These are phyloP conservation scores for Apogon talboti DNA, from an alignment of 2,797 vertebrate species.

Conservation along the genomic window DNA sequence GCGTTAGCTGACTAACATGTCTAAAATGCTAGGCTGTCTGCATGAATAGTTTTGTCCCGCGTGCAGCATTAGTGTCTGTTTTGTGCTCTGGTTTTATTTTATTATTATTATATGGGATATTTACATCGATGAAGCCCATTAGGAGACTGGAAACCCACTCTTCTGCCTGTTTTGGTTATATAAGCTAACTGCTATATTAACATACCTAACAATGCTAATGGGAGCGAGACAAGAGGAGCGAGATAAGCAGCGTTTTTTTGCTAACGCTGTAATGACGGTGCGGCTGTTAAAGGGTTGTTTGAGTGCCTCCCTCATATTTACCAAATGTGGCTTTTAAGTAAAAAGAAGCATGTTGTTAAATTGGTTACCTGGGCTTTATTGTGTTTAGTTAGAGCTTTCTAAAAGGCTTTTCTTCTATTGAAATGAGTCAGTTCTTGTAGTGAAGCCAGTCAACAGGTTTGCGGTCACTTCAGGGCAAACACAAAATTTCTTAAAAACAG, in stretches of 20 bases:
- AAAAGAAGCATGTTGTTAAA: slow-evolving; percentile 41
- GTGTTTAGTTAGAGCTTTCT: slow-evolving; percentile 29
- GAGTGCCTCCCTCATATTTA: slow-evolving; percentile 26
- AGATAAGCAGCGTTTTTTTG: not conserved
- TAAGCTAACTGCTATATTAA: slow-evolving; percentile 46
- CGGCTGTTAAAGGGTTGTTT: slow-evolving; percentile 31
- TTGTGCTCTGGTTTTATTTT: slow-evolving; percentile 19
- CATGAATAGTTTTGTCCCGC: slow-evolving; percentile 12
- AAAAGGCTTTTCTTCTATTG: slow-evolving; percentile 32
- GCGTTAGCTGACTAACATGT: slow-evolving; percentile 4
- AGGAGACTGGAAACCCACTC: slow-evolving; percentile 51
- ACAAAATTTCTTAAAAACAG: slow-evolving; percentile 21
- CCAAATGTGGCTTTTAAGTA: slow-evolving; percentile 53
- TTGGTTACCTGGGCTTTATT: slow-evolving; percentile 30
- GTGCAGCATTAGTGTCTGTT: slow-evolving; percentile 25
- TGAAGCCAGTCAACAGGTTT: slow-evolving; percentile 9
- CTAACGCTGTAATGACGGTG: slow-evolving; percentile 20
- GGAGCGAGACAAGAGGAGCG: slow-evolving; percentile 36
- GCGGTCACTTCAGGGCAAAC: not conserved
- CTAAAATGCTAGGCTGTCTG: slow-evolving; percentile 7
- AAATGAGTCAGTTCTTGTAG: slow-evolving; percentile 24
- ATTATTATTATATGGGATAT: slow-evolving; percentile 48
- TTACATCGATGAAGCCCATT: slow-evolving; percentile 63
- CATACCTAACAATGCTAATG: slow-evolving; percentile 65
- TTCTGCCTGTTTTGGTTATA: slow-evolving; percentile 57